These are phyloP conservation scores for Sussaba pulchella DNA, from an alignment of 2,888 invertebrate species.

Conservation along the genomic window DNA sequence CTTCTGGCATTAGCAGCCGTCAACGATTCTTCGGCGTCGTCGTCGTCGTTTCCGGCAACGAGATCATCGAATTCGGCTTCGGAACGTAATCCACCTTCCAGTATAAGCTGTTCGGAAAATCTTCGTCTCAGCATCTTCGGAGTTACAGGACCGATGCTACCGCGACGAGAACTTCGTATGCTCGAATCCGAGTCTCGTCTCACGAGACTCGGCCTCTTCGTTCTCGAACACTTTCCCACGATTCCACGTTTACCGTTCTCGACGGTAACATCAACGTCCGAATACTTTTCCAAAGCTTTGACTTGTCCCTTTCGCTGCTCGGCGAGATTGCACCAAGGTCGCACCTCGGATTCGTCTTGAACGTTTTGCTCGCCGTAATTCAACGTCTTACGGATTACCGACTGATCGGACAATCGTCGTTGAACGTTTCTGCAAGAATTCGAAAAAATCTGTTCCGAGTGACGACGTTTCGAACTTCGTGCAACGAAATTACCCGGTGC, in stretches of 20 bases:
- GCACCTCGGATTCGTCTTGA: background rate
- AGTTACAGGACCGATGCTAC: constrained; percentile 71
- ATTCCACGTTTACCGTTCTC: background rate
- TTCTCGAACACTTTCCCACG: background rate
- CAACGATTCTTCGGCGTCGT: constrained; percentile 76
- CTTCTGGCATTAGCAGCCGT: constrained; percentile 77
- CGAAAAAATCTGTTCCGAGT: constrained; percentile 74
- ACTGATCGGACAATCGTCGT: constrained; percentile 73
- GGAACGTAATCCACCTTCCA: constrained; percentile 77
- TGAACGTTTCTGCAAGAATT: constrained; percentile 45
- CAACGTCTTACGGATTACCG: constrained; percentile 41
- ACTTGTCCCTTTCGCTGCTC: constrained; percentile 21
- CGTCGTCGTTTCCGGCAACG: constrained; percentile 61
- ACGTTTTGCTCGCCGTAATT: background rate
- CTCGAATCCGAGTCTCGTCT: constrained; percentile 69
- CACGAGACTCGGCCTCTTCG: constrained; percentile 40
- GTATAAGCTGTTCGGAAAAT: constrained; percentile 79
- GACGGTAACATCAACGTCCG: background rate
- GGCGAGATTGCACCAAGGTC: constrained; percentile 22
- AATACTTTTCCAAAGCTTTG: constrained; percentile 1
- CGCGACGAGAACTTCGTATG: constrained; percentile 64
- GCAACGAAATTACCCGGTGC: background rate
- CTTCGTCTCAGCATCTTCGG: constrained; percentile 79
- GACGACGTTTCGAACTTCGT: constrained; percentile 64
- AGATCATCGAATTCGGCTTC: constrained; percentile 74